Evolutionary conservation across 2,797 vertebrate genomes (phyloP).

Genomic region (Antennarius maculatus): DNA sequence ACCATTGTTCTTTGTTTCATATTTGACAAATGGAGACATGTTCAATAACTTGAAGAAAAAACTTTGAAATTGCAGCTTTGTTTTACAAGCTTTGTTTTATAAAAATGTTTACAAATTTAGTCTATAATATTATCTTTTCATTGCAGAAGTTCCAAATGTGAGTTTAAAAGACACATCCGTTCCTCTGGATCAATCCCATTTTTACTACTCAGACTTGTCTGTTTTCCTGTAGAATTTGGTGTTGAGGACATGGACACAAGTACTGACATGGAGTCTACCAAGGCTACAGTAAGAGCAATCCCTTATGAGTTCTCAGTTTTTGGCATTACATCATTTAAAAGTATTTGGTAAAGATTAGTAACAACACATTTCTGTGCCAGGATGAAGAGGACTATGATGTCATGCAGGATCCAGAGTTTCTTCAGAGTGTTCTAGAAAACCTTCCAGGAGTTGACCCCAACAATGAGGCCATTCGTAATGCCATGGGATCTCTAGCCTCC

Average conservation of each 20-base stretch:
- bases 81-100: no score
- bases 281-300: constrained; percentile 63
- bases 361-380: constrained; percentile 30
- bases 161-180: no score
- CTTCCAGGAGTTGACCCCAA: constrained; percentile 94
- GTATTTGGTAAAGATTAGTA: background rate
- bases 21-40: no score
- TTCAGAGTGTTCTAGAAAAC: constrained; percentile 96
- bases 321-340: background rate
- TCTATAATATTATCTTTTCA: no score
- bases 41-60: no score
- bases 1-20: no score
- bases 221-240: constrained; percentile 63
- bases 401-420: constrained; percentile 97
- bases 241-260: constrained; percentile 74
- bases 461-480: constrained; percentile 96
- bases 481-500: constrained; percentile 92
- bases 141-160: no score
- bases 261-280: constrained; percentile 68
- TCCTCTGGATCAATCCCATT: background rate
- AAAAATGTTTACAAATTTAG: no score
- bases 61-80: no score
- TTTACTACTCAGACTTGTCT: background rate
- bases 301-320: no score
- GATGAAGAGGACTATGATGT: constrained; percentile 97